Conservation (phyloP, 2,113 vertebrate genomes). For the Aphyosemion australe region DNA sequence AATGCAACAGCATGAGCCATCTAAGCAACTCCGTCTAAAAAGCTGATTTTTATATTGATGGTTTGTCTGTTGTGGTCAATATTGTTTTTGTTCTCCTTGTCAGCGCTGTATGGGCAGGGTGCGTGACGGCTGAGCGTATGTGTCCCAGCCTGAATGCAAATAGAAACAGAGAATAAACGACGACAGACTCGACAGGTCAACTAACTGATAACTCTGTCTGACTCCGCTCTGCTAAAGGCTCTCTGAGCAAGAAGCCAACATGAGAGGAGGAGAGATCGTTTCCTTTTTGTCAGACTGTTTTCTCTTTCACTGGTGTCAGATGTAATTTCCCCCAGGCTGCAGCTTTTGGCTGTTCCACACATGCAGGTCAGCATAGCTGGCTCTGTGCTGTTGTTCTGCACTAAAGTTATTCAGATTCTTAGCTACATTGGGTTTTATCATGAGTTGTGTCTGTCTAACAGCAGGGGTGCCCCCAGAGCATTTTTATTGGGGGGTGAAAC, state of each 20-base stretch:
- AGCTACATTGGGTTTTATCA: background rate
- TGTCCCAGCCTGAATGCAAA: background rate
- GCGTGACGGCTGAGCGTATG: background rate
- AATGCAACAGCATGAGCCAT: conserved; percentile 3
- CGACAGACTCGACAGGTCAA: background rate
- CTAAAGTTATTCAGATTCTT: background rate
- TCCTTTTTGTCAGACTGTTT: conserved; percentile 4
- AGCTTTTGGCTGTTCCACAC: background rate
- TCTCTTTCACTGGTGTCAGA: background rate
- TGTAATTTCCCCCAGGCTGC: background rate
- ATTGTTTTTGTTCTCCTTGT: conserved; percentile 1
- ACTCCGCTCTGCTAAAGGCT: conserved; percentile 2
- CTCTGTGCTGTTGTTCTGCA: background rate
- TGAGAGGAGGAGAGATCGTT: background rate
- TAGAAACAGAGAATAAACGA: background rate
- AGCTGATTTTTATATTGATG: background rate
- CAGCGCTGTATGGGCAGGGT: background rate
- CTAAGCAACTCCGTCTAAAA: background rate
- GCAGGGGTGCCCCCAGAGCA: no score
- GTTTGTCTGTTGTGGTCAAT: background rate
- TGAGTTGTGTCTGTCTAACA: background rate
- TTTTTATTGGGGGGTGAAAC: no score
- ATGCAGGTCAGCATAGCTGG: background rate
- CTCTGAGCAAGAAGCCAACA: background rate
- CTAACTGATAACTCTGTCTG: background rate